Evolutionary conservation across 2,888 invertebrate genomes (phyloP).

Genomic region (Apodemia zela): DNA sequence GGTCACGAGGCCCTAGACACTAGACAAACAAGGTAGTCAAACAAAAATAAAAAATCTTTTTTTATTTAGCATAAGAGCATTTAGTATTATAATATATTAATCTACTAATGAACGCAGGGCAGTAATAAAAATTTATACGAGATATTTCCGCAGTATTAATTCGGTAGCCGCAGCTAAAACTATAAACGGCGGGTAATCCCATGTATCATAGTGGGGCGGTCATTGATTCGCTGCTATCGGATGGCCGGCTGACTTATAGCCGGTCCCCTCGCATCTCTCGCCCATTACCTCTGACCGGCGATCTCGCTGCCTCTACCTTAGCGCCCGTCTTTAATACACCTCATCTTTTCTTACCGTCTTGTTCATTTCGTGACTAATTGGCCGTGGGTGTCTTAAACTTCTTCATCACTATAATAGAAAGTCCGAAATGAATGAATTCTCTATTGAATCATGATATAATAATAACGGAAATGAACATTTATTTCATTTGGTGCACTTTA

Average conservation of each 20-base stretch:
- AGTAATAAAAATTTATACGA: constrained; percentile 57
- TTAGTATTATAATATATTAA: constrained; percentile 23
- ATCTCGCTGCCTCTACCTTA: constrained; percentile 29
- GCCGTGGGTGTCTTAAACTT: constrained; percentile 66
- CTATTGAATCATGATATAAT: constrained; percentile 17
- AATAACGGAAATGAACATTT: constrained; percentile 22
- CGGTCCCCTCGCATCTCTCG: constrained; percentile 56
- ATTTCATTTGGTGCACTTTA: constrained; percentile 17
- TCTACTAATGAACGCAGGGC: constrained; percentile 32
- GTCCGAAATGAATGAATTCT: constrained; percentile 13
- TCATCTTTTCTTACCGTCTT: constrained; percentile 55
- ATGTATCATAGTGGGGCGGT: constrained; percentile 76
- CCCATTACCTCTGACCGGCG: constrained; percentile 53
- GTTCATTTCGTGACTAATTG: constrained; percentile 81
- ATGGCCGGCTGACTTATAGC: constrained; percentile 68
- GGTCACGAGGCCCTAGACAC: too few species aligned
- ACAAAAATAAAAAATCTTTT: too few species aligned
- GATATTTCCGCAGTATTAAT: constrained; percentile 72
- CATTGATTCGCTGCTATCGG: constrained; percentile 76
- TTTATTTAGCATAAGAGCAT: background rate
- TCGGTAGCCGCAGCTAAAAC: constrained; percentile 62
- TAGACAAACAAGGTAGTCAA: too few species aligned
- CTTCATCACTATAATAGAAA: constrained; percentile 24
- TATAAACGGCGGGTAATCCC: constrained; percentile 72
- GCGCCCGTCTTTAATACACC: constrained; percentile 52